Percentiles rank a stretch among this genome's conserved stretches.
Conservation (phyloP, 2,113 vertebrate genomes). For the Vireo altiloquus region DNA sequence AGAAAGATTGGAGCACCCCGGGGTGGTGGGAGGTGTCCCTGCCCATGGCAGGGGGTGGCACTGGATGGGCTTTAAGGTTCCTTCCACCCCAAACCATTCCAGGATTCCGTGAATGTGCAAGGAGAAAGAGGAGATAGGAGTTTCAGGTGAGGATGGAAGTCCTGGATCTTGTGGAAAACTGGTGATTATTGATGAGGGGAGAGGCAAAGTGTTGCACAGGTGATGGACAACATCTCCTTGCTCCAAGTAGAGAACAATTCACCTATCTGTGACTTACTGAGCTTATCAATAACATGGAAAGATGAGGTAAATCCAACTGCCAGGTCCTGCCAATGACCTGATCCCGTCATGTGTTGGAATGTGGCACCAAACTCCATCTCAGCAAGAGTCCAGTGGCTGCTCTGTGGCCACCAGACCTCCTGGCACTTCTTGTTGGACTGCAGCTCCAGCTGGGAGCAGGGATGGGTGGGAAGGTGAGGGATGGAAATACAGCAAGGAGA, state of each 20-base stretch:
- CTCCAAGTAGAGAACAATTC: neutral
- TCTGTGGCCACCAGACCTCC: neutral
- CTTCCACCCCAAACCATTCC: neutral
- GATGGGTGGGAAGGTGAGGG: neutral
- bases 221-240: neutral
- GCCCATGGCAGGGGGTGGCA: neutral
- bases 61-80: neutral
- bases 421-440: neutral
- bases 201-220: neutral
- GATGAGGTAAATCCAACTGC: neutral
- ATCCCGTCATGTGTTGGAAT: rapidly evolving
- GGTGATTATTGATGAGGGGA: neutral
- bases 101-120: rapidly evolving
- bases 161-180: neutral
- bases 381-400: neutral
- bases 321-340: rapidly evolving
- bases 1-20: neutral
- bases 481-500: neutral
- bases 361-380: neutral
- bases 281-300: rapidly evolving
- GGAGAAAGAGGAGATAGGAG: neutral
- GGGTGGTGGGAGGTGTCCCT: neutral
- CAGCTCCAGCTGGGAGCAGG: neutral
- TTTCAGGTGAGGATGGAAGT: neutral
- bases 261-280: rapidly evolving